Evolutionary conservation across 1,140 invertebrate species (phyloP), one percentile per base, ranked within the genome.

Genomic region (Hermatobates lingyangjiaoensis): DNA sequence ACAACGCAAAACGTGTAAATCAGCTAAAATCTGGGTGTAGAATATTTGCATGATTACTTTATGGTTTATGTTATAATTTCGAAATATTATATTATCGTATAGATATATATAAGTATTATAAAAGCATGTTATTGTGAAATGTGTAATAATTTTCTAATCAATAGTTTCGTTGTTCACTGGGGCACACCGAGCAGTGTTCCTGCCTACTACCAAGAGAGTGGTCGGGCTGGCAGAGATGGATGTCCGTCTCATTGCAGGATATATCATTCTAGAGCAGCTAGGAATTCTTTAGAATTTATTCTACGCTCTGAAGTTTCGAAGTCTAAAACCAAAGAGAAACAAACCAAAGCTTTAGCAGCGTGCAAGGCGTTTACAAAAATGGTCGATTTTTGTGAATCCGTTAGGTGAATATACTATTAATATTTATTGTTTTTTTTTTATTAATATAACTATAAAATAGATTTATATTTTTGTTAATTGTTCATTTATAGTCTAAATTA

Each of bases 111-210:
- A n/a, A n/a, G n/a, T n/a, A n/a, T n/a, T n/a, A n/a, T n/a, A n/a
- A n/a, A n/a, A n/a, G n/a, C n/a, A n/a, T n/a, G n/a, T n/a, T n/a
- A n/a, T n/a, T n/a, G n/a, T n/a, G n/a, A n/a, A n/a, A n/a, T n/a
- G n/a, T n/a, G n/a, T n/a, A n/a, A n/a, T n/a, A n/a, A n/a, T n/a
- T n/a, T n/a, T n/a, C n/a, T n/a, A n/a, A n/a, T n/a, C n/a, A n/a
- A n/a, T n/a, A 82, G 84, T 57, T 88, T 90, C 71, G 87, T 93
- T 20, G 78, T 84, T 34, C 92, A 96, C 68, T 96, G 90, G 90
- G 86, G 85, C 48, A 72, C 87, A n/a, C 80, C 87, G 1, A 83
- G 89, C 61, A 87, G 83, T 53, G 63, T 75, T 51, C 67, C 73
- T n/a, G 68, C 65, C 0, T 74, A 75, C 60, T 76, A 75, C 56